A percentile compares a stretch with the other conserved stretches of the same genome.
Conservation (phyloP, 1,140 invertebrate species). For the Laupala kohalensis region DNA sequence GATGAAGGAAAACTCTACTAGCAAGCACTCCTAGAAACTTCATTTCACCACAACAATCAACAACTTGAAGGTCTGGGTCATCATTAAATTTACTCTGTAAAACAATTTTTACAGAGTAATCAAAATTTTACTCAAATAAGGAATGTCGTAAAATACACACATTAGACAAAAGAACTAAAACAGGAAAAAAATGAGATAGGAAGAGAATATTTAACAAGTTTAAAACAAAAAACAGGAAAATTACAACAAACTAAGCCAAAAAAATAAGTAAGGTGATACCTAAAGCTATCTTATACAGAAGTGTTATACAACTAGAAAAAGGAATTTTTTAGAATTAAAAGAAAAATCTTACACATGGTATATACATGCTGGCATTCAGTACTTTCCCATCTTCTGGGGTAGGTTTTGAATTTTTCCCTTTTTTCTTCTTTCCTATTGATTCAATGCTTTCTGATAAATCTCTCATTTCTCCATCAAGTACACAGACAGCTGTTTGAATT, state of each 20-base stretch:
- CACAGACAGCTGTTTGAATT: constrained; percentile 41
- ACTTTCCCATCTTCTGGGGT: constrained; percentile 16
- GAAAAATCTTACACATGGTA: constrained; percentile 51
- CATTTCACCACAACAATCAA: constrained; percentile 32
- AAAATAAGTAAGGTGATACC: too few relatives aligned
- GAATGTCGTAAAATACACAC: background rate
- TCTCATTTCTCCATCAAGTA: constrained; percentile 45
- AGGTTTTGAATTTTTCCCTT: constrained; percentile 25
- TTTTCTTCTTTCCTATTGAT: constrained; percentile 37
- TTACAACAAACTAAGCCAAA: too few relatives aligned
- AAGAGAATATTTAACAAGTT: too few relatives aligned
- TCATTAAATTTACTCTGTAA: background rate
- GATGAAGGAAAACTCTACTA: constrained; percentile 54
- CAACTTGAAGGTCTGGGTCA: constrained; percentile 16
- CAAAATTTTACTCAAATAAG: background rate
- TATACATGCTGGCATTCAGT: constrained; percentile 39
- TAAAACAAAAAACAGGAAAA: too few relatives aligned
- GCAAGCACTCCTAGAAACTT: constrained; percentile 47
- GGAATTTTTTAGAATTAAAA: too few relatives aligned
- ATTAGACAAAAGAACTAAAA: background rate
- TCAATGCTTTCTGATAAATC: constrained; percentile 38
- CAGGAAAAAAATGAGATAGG: constrained; percentile 13
- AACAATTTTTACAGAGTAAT: background rate
- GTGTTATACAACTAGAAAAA: too few relatives aligned
- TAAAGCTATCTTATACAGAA: too few relatives aligned